phyloP scores from a whole-genome alignment of 2,113 vertebrate genomes.

The Pollimyrus isidori region DNA sequence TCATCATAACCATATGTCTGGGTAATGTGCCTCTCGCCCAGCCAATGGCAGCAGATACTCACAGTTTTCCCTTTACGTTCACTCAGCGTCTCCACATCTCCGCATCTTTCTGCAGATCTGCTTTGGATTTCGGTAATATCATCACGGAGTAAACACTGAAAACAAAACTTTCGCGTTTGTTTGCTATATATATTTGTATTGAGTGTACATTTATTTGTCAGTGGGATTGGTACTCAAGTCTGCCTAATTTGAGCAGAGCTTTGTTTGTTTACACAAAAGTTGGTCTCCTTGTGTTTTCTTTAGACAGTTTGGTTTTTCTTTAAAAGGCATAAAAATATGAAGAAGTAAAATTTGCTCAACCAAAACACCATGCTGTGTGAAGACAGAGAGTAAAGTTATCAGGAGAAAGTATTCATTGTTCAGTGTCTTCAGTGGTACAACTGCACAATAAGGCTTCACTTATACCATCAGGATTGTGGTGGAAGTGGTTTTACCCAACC shows the following conservation, averaged over 20 bases:
- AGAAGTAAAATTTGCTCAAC: not conserved
- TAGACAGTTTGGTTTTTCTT: constrained; percentile 20
- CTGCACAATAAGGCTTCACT: not conserved
- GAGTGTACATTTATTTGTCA: not conserved
- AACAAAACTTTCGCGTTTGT: not conserved
- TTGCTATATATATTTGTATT: not conserved
- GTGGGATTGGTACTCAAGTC: not conserved
- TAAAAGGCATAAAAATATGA: not conserved
- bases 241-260: constrained; percentile 6
- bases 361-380: constrained; percentile 32
- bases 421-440: not conserved
- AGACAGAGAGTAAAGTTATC: constrained; percentile 20
- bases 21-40: constrained; percentile 48
- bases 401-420: not conserved
- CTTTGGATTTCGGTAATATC: constrained; percentile 32
- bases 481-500: not conserved
- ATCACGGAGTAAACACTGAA: constrained; percentile 13
- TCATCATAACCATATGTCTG: constrained; percentile 62
- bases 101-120: constrained; percentile 17
- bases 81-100: constrained; percentile 21
- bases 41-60: constrained; percentile 41
- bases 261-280: not conserved
- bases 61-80: constrained; percentile 42
- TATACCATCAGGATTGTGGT: not conserved
- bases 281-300: constrained; percentile 7